Base-by-base conservation (phyloP, 2,888 invertebrate species). In the Pimpla rufipes region DNA sequence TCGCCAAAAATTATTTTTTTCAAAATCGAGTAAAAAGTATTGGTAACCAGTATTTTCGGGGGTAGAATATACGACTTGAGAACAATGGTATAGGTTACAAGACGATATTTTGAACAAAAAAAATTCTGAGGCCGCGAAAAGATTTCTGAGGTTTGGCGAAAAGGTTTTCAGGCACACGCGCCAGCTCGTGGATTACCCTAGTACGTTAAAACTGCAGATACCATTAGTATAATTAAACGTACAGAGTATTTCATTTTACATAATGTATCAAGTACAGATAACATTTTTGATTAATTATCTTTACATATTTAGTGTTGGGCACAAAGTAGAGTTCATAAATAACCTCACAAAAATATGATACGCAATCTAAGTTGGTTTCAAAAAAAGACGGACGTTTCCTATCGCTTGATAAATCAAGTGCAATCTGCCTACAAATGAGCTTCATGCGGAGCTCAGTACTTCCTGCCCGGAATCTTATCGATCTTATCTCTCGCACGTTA, bases 401-500 rank as follows among this genome's bases (percentile, higher is more conserved):
- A 47, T 13, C 35, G 23, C 16, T 10, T 13, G 35, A 71, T 55
- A 42, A 55, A 57, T 42, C 23, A 55, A 23, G 2, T 42, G 8
- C 16, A 52, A 52, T 18, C 52, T 52, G 52, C 10, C 13, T 18
- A 57, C 18, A 11, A n/a, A n/a, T 50, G 50, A 13, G n/a, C n/a
- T 16, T 16, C 2, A 16, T 2, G 16, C 23, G 35, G 13, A 13
- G 35, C 59, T 10, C 42, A 23, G 11, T 21, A 7, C 0, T 55
- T 8, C 23, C 35, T 8, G 29, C n/a, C 8, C 21, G 16, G 13
- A 37, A 16, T 35, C 59, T 62, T 73, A 73, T 62, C 59, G 35
- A 37, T 47, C 47, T 74, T 74, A 50, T 74, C 62, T 42, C 23
- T 62, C 37, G n/a, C 11, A 16, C 16, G 8, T 18, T 45, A 13